A percentile compares a stretch with the other conserved stretches of the same genome.
phyloP scores from a whole-genome alignment of 2,888 invertebrate genomes.

The Amphipoea oculea region DNA sequence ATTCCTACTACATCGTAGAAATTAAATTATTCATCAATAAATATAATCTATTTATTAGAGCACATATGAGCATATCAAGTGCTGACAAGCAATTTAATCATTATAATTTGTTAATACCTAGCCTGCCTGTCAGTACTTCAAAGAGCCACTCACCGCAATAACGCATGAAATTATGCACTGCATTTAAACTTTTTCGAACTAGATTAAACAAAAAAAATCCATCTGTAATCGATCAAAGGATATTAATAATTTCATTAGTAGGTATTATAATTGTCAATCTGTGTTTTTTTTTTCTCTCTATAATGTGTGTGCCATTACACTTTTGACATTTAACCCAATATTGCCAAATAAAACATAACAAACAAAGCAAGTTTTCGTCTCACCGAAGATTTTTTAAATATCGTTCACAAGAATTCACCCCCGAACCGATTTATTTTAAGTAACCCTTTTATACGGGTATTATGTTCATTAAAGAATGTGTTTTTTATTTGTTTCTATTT shows the following conservation, averaged over 20 bases:
- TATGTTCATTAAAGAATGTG: slow-evolving; percentile 86
- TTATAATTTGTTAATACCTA: slow-evolving; percentile 11
- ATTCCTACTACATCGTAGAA: too few relatives aligned
- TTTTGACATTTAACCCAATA: not conserved
- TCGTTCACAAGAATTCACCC: slow-evolving; percentile 74
- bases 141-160: not conserved
- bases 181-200: not conserved
- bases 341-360: not conserved
- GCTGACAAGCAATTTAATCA: slow-evolving; percentile 26
- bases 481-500: slow-evolving; percentile 88
- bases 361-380: not conserved
- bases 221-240: not conserved
- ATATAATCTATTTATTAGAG: too few relatives aligned
- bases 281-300: not conserved
- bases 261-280: not conserved
- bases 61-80: too few relatives aligned
- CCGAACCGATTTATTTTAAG: slow-evolving; percentile 82
- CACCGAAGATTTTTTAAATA: slow-evolving; percentile 9
- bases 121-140: not conserved
- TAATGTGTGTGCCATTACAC: not conserved
- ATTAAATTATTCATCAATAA: too few relatives aligned
- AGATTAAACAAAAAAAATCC: too few relatives aligned
- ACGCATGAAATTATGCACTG: not conserved
- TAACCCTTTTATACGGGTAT: slow-evolving; percentile 89
- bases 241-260: not conserved